These are phyloP conservation scores for Tipula helvola DNA, from an alignment of 2,888 invertebrate species.

Conservation along the genomic window DNA sequence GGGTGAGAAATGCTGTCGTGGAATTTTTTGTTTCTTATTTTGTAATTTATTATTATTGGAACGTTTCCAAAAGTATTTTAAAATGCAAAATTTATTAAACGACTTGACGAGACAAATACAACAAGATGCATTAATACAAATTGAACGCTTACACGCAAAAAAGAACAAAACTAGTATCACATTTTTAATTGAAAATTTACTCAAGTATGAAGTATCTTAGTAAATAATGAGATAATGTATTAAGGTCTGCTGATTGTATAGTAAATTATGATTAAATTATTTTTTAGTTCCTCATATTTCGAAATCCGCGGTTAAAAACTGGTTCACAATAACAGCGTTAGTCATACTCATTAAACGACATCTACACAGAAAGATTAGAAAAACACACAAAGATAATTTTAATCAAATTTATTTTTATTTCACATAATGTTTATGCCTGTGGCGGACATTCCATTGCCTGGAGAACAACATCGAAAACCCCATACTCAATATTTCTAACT, in stretches of 20 bases:
- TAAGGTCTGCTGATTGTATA: background rate
- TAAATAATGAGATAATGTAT: background rate
- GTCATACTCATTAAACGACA: no score
- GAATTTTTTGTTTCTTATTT: background rate
- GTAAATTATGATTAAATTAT: background rate
- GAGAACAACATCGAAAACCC: background rate
- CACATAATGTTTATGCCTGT: no score
- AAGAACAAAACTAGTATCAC: background rate
- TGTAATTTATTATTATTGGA: background rate
- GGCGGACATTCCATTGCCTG: background rate
- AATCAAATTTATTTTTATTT: no score
- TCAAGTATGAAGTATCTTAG: background rate
- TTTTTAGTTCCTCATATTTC: background rate
- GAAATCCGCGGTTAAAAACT: background rate
- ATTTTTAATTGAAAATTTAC: background rate
- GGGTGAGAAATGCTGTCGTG: background rate
- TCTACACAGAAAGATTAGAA: no score
- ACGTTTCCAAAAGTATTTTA: background rate
- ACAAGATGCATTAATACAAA: background rate
- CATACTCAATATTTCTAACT: background rate
- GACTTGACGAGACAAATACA: background rate
- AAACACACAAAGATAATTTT: no score
- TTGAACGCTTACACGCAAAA: background rate
- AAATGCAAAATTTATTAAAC: background rate
- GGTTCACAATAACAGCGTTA: no score